Base-by-base conservation (phyloP, 2,797 vertebrate species). In the Rhabdomys pumilio region DNA sequence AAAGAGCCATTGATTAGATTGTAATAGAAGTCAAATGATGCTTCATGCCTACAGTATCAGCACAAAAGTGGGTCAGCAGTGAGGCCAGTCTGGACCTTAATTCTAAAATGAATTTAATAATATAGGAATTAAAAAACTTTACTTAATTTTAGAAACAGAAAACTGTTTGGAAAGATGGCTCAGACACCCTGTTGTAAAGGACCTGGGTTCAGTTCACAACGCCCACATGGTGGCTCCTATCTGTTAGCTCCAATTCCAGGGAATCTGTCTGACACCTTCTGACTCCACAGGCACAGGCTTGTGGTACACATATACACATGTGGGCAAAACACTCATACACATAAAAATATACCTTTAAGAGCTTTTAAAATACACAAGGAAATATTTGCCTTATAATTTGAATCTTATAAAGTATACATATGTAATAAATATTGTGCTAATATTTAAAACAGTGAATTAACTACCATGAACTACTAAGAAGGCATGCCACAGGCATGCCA, bases 331-430 rank as follows among this genome's bases (percentile, higher is more conserved):
- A 59, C 61, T 65, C n/a, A 82, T 29, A 63, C 81, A 83, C 41
- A 85, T 65, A 34, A 85, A 85, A 67, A 67, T 34, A 63, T 13
- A 47, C 41, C 61, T 34, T 83, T 26, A 47, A 57, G 95, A 95
- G 79, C 61, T 34, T 85, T n/a, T 47, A 75, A 95, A 95, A 84
- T 19, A 82, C 24, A 90, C 12, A 63, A 87, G 86, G 50, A 89
- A 72, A 94, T 1, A 87, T 55, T 79, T 90, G 29, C 61, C 47
- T 91, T 79, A 67, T 2, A 84, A 38, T 91, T n/a, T 65, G 34
- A 94, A 93, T 90, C 24, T 53, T n/a, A 80, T 6, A 96, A 93
- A 96, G 65, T 61, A 79, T 67, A 94, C 88, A 87, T 82, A 59
- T 55, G 19, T 29, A 77, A 82, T 57, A 81, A 93, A 92, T 72